Percentiles rank a stretch among this genome's conserved stretches.
Evolutionary conservation across 1,140 invertebrate species (phyloP).

Genomic region (Scaptomyza graminum): DNA sequence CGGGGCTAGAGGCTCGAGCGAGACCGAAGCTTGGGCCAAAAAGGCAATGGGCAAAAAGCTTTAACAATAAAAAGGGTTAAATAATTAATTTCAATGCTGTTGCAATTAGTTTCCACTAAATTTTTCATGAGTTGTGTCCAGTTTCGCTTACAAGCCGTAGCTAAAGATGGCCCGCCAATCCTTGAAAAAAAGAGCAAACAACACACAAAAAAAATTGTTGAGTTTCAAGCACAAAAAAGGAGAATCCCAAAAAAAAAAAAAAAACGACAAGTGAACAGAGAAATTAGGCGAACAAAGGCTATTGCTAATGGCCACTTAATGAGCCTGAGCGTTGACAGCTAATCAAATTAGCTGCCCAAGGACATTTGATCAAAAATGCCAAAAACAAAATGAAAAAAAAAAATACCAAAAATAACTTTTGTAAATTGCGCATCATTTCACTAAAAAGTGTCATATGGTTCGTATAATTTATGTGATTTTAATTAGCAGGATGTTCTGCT

Average conservation of each 20-base stretch:
- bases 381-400: background rate
- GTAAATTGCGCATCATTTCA: slow-evolving; percentile 53
- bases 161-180: slow-evolving; percentile 48
- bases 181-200: slow-evolving; percentile 16
- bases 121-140: slow-evolving; percentile 73
- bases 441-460: slow-evolving; percentile 62
- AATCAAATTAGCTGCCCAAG: slow-evolving; percentile 73
- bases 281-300: slow-evolving; percentile 46
- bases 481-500: slow-evolving; percentile 58
- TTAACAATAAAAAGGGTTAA: slow-evolving; percentile 82
- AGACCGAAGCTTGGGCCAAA: slow-evolving; percentile 42
- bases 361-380: slow-evolving; percentile 73
- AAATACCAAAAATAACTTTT: slow-evolving; percentile 40
- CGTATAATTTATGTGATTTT: slow-evolving; percentile 78
- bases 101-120: slow-evolving; percentile 82
- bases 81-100: slow-evolving; percentile 82
- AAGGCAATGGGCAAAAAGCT: slow-evolving; percentile 61
- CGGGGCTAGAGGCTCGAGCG: slow-evolving; percentile 21
- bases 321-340: slow-evolving; percentile 55
- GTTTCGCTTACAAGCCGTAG: slow-evolving; percentile 30
- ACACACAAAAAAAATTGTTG: slow-evolving; percentile 10
- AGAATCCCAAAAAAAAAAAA: slow-evolving; percentile 12
- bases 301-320: slow-evolving; percentile 62
- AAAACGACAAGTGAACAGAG: background rate
- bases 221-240: slow-evolving; percentile 18